phyloP scores from a whole-genome alignment of 2,888 invertebrate genomes.

The Philhelius pedissequus region DNA sequence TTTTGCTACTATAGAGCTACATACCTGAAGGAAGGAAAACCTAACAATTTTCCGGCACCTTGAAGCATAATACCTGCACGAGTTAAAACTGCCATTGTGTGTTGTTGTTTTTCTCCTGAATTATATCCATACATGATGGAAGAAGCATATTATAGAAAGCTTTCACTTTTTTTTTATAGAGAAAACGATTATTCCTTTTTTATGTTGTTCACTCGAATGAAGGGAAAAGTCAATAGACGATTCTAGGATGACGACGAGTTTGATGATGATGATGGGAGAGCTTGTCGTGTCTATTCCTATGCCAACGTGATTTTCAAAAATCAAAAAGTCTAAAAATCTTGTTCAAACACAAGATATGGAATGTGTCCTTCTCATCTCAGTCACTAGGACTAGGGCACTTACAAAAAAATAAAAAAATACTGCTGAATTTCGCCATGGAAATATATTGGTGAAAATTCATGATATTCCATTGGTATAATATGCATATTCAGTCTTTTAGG shows the following conservation, averaged over 20 bases:
- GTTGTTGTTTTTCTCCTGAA: neutral
- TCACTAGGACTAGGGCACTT: conserved; percentile 9
- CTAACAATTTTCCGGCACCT: conserved; percentile 62
- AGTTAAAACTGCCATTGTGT: conserved; percentile 39
- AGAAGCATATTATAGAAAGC: conserved; percentile 7
- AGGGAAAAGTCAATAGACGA: conserved; percentile 56
- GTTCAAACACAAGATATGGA: conserved; percentile 25
- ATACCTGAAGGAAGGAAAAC: conserved; percentile 20
- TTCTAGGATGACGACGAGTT: neutral
- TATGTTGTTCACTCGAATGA: conserved; percentile 58
- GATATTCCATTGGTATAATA: too few species aligned
- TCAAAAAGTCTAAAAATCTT: neutral
- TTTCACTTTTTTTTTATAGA: conserved; percentile 50
- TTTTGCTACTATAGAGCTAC: neutral
- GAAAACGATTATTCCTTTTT: conserved; percentile 55
- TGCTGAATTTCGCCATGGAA: neutral
- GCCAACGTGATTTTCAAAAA: neutral
- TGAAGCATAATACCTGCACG: conserved; percentile 63
- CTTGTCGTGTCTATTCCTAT: conserved; percentile 7
- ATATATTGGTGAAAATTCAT: neutral
- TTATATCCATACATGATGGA: neutral
- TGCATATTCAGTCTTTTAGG: too few species aligned
- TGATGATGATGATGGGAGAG: neutral
- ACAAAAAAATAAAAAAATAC: neutral
- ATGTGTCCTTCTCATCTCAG: conserved; percentile 22